Base-by-base conservation (phyloP, 2,113 vertebrate species). In the Megaptera novaeangliae region DNA sequence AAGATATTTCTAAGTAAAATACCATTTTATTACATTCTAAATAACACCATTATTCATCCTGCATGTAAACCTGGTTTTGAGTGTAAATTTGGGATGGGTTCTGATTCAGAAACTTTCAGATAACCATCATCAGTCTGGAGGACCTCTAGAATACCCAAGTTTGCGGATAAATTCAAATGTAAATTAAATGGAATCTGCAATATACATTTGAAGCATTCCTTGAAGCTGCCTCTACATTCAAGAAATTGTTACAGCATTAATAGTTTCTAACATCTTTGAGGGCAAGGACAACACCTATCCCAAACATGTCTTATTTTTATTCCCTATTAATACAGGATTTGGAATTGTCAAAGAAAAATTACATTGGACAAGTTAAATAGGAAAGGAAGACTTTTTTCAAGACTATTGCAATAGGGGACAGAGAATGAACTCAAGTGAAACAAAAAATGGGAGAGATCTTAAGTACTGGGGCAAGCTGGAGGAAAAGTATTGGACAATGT, bases 1-100 rank as follows among this genome's bases (percentile, higher is more conserved):
- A 74, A 96, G 66, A 39, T 78, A 82, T 36, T 89, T 44, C 57
- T 85, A n/a, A 61, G 31, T 46, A 96, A 77, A 93, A 95, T 82
- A 49, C 1, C 59, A 57, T 63, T 2, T 27, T 46, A 78, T 90
- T 63, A 29, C 3, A 18, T 20, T 88, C 78, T 7, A 72, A 90
- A 88, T 91, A 71, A 85, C 4, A 72, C 25, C 25, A 55, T 44
- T 91, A 81, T 29, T 93, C 52, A 93, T 5, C 7, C 17, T 72
- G 21, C 69, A 61, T 63, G 68, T 87, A 55, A 89, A 63, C 49
- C 29, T 88, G 27, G 6, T 18, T 88, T 94, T 71, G 9, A 31
- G 36, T 68, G 36, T 90, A 86, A 86, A 90, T 87, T 66, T 69
- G 15, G 39, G 25, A 49, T 80, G 27, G 44, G 18, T 78, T 95